phyloP scores from a whole-genome alignment of 2,888 invertebrate genomes.

The Rhagium mordax region DNA sequence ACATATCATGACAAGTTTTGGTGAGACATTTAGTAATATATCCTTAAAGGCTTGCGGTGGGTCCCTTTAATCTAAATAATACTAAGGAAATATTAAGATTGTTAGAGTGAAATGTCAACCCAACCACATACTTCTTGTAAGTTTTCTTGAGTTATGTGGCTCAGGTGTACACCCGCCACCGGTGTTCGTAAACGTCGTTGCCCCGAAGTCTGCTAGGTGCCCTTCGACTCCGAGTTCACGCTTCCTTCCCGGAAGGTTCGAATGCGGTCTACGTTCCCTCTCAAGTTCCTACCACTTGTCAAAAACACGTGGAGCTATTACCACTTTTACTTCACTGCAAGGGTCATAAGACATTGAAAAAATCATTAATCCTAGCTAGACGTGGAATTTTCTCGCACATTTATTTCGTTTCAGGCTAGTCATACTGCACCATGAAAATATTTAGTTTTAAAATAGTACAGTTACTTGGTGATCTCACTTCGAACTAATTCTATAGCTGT shows the following conservation, averaged over 20 bases:
- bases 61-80: conserved; percentile 1
- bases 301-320: conserved; percentile 29
- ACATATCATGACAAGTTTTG: neutral
- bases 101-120: conserved; percentile 25
- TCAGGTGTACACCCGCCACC: conserved; percentile 27
- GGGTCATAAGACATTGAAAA: neutral
- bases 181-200: conserved; percentile 32
- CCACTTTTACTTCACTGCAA: neutral
- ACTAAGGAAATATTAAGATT: conserved; percentile 9
- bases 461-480: no score
- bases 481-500: no score
- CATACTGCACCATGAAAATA: neutral
- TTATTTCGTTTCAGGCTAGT: neutral
- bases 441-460: no score
- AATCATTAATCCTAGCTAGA: neutral
- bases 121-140: conserved; percentile 33
- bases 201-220: conserved; percentile 51
- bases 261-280: conserved; percentile 40
- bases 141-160: conserved; percentile 37
- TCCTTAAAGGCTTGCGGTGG: neutral
- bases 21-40: neutral
- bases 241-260: conserved; percentile 55
- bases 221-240: conserved; percentile 55
- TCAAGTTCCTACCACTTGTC: conserved; percentile 27
- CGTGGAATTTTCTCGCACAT: neutral